phyloP scores from a whole-genome alignment of 1,140 invertebrate species.

The Aphaenogaster rudis region DNA sequence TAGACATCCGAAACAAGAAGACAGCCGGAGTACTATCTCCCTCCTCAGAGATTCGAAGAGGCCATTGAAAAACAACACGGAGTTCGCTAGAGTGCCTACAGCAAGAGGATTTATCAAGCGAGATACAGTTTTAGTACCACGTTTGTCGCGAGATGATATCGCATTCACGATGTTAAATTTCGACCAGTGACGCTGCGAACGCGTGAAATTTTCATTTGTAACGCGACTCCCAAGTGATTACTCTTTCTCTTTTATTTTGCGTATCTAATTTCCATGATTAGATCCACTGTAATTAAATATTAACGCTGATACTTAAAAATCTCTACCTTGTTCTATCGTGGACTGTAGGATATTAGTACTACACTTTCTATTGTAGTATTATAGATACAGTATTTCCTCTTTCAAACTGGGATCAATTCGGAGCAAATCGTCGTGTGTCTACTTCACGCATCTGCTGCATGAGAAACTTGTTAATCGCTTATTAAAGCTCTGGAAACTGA shows the following conservation, averaged over 20 bases:
- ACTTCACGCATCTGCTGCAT: background rate
- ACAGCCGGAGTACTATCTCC: slow-evolving; percentile 44
- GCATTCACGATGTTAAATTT: slow-evolving; percentile 42
- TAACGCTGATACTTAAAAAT: background rate
- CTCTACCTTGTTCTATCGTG: background rate
- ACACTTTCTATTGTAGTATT: background rate
- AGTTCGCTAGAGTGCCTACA: slow-evolving; percentile 47
- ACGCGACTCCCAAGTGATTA: background rate
- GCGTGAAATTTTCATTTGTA: background rate
- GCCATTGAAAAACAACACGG: slow-evolving; percentile 55
- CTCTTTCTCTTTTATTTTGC: background rate
- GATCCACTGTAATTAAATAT: background rate
- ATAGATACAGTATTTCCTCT: background rate
- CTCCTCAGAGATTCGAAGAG: slow-evolving; percentile 21
- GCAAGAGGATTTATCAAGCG: slow-evolving; percentile 43
- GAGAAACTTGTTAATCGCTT: background rate
- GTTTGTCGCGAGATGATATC: slow-evolving; percentile 11
- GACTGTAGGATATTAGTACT: background rate
- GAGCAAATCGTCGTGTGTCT: background rate
- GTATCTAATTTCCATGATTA: background rate
- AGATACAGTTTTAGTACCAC: slow-evolving; percentile 35
- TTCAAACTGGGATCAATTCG: background rate
- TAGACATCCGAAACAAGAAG: slow-evolving; percentile 74
- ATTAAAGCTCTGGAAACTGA: background rate
- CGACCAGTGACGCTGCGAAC: background rate